Evolutionary conservation across 2,888 invertebrate genomes (phyloP).

Genomic region (Ischnura elegans): DNA sequence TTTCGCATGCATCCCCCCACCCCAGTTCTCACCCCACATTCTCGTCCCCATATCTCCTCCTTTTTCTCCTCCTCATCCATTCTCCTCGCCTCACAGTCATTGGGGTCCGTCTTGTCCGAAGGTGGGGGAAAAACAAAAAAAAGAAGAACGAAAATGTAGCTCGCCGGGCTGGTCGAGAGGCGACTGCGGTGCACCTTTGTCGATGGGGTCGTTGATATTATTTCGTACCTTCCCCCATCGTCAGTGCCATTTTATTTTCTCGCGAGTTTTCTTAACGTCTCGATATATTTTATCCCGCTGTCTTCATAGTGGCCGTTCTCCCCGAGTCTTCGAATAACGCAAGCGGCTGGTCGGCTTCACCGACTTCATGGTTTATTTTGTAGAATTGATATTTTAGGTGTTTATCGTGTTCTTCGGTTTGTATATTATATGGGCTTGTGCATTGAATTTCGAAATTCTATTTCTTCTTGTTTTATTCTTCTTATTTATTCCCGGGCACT

Average conservation of each 20-base stretch:
- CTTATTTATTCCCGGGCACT: too few species aligned
- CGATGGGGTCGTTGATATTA: neutral
- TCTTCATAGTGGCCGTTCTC: neutral
- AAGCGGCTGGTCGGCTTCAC: neutral
- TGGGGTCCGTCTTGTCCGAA: neutral
- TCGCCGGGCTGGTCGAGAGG: neutral
- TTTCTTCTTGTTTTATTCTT: too few species aligned
- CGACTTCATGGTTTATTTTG: neutral
- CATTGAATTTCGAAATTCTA: too few species aligned
- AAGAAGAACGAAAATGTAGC: neutral
- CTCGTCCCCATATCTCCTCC: too few species aligned
- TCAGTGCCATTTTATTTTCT: neutral
- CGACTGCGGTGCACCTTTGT: neutral
- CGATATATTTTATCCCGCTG: neutral
- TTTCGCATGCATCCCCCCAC: constrained; percentile 3
- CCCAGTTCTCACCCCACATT: neutral
- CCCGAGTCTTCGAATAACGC: neutral
- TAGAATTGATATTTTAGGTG: neutral
- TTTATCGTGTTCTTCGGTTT: too few species aligned
- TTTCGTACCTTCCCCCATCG: neutral
- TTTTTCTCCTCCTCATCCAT: neutral
- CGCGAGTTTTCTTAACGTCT: neutral
- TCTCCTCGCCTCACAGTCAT: neutral
- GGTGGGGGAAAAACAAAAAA: neutral
- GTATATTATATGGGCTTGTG: too few species aligned